These are phyloP conservation scores for Pachypanchax playfairii DNA, from an alignment of 2,113 vertebrate species.

Conservation along the genomic window DNA sequence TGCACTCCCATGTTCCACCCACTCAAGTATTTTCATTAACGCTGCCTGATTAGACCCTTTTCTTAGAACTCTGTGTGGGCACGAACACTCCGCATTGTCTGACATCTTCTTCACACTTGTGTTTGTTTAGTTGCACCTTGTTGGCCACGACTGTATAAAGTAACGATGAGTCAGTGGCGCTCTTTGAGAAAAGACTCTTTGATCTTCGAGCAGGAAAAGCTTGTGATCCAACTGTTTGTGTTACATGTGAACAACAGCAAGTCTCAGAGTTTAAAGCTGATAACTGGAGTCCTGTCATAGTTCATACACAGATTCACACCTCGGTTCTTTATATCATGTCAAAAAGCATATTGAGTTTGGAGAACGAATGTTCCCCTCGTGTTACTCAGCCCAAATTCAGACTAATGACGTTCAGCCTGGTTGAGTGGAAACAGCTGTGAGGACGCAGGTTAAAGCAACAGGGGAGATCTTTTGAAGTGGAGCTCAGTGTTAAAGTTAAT, in stretches of 20 bases:
- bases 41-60: slow-evolving; percentile 12
- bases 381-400: too few species aligned
- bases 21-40: slow-evolving; percentile 15
- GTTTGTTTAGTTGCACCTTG: slow-evolving; percentile 4
- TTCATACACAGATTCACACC: neutral
- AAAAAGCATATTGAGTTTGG: neutral
- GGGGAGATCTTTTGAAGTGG: too few species aligned
- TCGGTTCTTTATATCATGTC: neutral
- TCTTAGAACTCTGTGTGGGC: slow-evolving; percentile 10
- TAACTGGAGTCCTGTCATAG: neutral
- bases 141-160: neutral
- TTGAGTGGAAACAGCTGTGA: slow-evolving; percentile 10
- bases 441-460: neutral
- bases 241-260: neutral
- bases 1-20: slow-evolving; percentile 10
- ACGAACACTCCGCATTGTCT: neutral
- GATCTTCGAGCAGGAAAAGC: slow-evolving; percentile 2
- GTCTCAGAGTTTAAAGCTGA: neutral
- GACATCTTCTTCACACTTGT: neutral
- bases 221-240: neutral
- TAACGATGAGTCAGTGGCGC: neutral
- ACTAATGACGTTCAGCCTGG: neutral
- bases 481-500: too few species aligned
- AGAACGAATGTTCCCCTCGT: neutral
- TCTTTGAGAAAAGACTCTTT: neutral